These are phyloP conservation scores for Andricus grossulariae DNA, from an alignment of 1,140 invertebrate genomes.

Conservation along the genomic window DNA sequence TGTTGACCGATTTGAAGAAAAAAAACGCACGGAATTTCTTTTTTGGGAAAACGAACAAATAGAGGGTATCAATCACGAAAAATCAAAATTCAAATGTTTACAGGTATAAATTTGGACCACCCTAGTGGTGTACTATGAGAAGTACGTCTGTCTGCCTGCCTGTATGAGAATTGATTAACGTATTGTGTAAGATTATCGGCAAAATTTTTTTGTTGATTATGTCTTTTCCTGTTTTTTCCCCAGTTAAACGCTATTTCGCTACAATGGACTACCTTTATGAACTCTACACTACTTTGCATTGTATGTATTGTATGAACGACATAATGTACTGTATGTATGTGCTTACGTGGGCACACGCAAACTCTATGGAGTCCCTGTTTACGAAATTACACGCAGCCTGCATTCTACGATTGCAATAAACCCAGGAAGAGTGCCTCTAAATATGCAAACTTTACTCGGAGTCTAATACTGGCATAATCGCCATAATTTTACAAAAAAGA, in stretches of 20 bases:
- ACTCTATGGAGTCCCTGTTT: constrained; percentile 54
- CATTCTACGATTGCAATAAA: constrained; percentile 25
- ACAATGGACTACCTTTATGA: constrained; percentile 72
- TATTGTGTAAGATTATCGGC: constrained; percentile 53
- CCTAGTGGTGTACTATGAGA: constrained; percentile 8
- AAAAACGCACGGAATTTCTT: no score
- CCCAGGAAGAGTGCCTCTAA: background rate
- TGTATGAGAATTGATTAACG: constrained; percentile 23
- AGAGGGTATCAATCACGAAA: no score
- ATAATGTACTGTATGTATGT: constrained; percentile 60
- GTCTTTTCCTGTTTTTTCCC: constrained; percentile 54
- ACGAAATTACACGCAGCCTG: constrained; percentile 48
- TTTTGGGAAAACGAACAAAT: no score
- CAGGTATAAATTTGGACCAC: no score
- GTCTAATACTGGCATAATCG: no score
- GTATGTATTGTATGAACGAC: constrained; percentile 66
- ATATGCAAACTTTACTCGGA: background rate
- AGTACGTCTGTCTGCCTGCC: constrained; percentile 26
- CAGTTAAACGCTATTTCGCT: constrained; percentile 72
- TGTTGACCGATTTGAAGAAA: no score
- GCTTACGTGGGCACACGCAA: constrained; percentile 64
- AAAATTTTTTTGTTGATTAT: constrained; percentile 61
- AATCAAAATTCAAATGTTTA: no score
- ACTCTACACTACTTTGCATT: constrained; percentile 72
- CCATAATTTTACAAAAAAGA: no score